Base-by-base conservation (phyloP, 2,888 invertebrate genomes). In the Norana najaformis region DNA sequence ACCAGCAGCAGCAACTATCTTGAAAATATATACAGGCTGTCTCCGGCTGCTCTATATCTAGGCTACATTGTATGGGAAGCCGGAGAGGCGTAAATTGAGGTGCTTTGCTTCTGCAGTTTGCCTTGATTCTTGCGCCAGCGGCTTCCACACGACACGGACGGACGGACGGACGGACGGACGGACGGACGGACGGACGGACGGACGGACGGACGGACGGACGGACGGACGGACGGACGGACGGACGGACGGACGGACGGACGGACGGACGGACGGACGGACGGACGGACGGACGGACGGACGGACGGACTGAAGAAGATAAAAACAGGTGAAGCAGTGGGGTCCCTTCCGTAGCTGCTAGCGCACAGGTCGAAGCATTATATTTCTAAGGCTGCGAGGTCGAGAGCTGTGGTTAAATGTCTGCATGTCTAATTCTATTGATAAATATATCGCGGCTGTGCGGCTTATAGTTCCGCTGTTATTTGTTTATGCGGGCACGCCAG, bases 21-120 rank as follows among this genome's bases (percentile, higher is more conserved):
- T 69, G 69, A n/a, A 69, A 30, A 69, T 69, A 69, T 69, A 69
- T 69, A 69, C 69, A 69, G 69, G 69, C 69, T 69, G 69, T 69
- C 69, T 69, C 69, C 69, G 30, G 69, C n/a, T 69, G 69, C n/a
- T 69, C 30, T 69, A n/a, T 69, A 69, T 47, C 23, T 23, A 47
- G 23, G 47, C 47, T 23, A 4, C 8, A 23, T 47, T 69, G 69
- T n/a, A 69, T 69, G 69, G 69, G 69, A 69, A 69, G 69, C 69
- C 69, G 69, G n/a, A 69, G 69, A 69, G 69, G n/a, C 69, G 30
- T 69, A n/a, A 69, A 69, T 5, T 30, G 8, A 30, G 69, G n/a
- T 69, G 69, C 8, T 69, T 69, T 69, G 30, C 69, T 6, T 69
- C 69, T 69, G n/a, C 69, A 69, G 69, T n/a, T 69, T 8, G 69